Percentiles rank a stretch among this genome's conserved stretches.
Evolutionary conservation across 2,888 invertebrate species (phyloP).

Genomic region (Drosophila quinaria): DNA sequence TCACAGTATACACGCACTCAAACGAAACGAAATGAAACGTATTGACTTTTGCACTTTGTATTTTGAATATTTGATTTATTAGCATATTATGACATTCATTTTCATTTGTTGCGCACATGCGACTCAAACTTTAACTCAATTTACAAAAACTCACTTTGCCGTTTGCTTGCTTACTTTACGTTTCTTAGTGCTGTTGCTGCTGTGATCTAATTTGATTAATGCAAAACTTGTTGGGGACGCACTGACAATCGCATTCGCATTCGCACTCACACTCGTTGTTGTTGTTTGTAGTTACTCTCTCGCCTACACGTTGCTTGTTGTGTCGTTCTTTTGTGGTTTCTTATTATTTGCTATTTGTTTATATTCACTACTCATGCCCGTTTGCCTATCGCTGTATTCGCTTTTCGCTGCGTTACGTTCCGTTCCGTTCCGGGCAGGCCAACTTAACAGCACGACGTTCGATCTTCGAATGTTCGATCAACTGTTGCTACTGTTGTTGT

Average conservation of each 20-base stretch:
- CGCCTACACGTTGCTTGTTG: slow-evolving; percentile 48
- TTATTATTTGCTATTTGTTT: slow-evolving; percentile 60
- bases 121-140: slow-evolving; percentile 48
- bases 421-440: slow-evolving; percentile 61
- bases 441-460: slow-evolving; percentile 74
- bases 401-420: slow-evolving; percentile 44
- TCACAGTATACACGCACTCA: slow-evolving; percentile 5
- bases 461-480: slow-evolving; percentile 74
- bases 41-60: slow-evolving; percentile 68
- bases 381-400: slow-evolving; percentile 46
- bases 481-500: slow-evolving; percentile 67
- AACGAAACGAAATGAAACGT: slow-evolving; percentile 23
- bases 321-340: slow-evolving; percentile 43
- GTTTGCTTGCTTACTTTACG: slow-evolving; percentile 24
- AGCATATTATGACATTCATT: slow-evolving; percentile 69
- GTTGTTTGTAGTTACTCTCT: slow-evolving; percentile 29
- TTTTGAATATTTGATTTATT: slow-evolving; percentile 62
- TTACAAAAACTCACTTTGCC: slow-evolving; percentile 51
- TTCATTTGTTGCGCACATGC: slow-evolving; percentile 26
- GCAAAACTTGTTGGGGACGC: slow-evolving; percentile 70
- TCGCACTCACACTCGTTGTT: slow-evolving; percentile 40
- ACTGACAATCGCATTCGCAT: slow-evolving; percentile 52
- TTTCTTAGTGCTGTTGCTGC: slow-evolving; percentile 21
- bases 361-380: slow-evolving; percentile 44
- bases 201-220: slow-evolving; percentile 77